These are phyloP conservation scores for Poliocrania exsul DNA, from an alignment of 2,797 vertebrate genomes.

Conservation along the genomic window DNA sequence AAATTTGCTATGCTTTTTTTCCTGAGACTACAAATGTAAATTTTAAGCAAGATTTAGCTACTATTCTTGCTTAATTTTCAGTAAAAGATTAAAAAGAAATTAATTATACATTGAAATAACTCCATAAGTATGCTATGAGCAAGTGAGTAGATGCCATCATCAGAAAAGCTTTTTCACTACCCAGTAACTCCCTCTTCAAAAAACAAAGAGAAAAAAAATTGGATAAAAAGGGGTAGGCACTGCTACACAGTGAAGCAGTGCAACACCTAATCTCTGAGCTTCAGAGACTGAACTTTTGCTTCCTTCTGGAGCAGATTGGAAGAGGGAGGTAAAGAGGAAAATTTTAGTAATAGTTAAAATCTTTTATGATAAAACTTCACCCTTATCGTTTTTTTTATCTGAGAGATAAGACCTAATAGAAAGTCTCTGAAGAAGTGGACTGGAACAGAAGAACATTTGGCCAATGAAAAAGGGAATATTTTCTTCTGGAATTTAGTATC, in stretches of 20 bases:
- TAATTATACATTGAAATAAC: background rate
- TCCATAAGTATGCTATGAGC: background rate
- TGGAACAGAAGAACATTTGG: background rate
- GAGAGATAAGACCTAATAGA: background rate
- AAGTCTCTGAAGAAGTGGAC: background rate
- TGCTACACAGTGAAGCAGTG: background rate
- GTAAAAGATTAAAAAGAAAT: background rate
- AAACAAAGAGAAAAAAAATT: background rate
- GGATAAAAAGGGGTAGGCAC: background rate
- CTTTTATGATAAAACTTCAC: background rate
- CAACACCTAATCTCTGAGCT: background rate
- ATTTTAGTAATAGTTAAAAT: background rate
- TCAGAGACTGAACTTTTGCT: background rate
- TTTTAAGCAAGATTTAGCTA: background rate
- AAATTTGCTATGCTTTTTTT: background rate
- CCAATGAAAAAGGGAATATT: background rate
- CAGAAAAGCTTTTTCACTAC: background rate
- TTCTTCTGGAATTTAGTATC: background rate
- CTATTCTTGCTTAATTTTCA: background rate
- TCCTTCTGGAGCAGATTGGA: background rate
- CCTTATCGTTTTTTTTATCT: background rate
- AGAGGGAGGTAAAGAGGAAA: accelerated
- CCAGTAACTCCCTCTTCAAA: background rate
- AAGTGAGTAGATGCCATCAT: background rate
- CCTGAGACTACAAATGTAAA: background rate